Evolutionary conservation across 2,113 vertebrate genomes (phyloP), one percentile per base, ranked within the genome.

Genomic region (Ctenomys sociabilis): DNA sequence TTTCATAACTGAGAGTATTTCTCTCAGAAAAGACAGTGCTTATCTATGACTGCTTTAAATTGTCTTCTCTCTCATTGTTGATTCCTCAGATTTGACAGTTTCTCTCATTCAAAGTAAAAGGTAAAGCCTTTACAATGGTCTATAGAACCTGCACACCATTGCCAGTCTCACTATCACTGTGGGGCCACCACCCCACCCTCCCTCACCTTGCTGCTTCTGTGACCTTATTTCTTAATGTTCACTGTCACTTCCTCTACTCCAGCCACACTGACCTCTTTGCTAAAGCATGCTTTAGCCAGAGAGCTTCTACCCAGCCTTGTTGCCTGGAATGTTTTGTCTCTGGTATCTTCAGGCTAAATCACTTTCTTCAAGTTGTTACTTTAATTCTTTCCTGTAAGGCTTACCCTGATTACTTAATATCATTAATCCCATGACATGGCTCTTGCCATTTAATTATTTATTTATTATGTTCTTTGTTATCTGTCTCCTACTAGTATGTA

Each of bases 11-110:
- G 21, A 78, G 43, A 63, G 6, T 78, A 84, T 83, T 77, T 89
- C 66, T 95, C 37, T 95, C 28, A 89, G n/a, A 86, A 94, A 70
- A 89, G 21, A 54, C 89, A 82, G 30, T 85, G 43, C 26, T 90
- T 59, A 57, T n/a, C 68, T 70, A 32, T 70, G 64, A 84, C 63
- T 43, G 40, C n/a, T 90, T 87, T 73, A 43, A 83, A 40, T 43
- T n/a, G 26, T 77, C 35, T 81, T 78, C 7, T 63, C 64, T 68
- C 35, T 90, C 21, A 3, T 10, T 77, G 32, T 81, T 75, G 35
- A 77, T 77, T 90, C 54, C 75, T 84, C 77, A 21, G 22, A 85
- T 26, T 49, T 83, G 12, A 57, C 54, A 17, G 43, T n/a, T 63
- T 92, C 72, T 84, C 49, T 59, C n/a, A 49, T 5, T 75, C 75